phyloP scores from a whole-genome alignment of 2,888 invertebrate genomes.

The Agriopis marginaria region DNA sequence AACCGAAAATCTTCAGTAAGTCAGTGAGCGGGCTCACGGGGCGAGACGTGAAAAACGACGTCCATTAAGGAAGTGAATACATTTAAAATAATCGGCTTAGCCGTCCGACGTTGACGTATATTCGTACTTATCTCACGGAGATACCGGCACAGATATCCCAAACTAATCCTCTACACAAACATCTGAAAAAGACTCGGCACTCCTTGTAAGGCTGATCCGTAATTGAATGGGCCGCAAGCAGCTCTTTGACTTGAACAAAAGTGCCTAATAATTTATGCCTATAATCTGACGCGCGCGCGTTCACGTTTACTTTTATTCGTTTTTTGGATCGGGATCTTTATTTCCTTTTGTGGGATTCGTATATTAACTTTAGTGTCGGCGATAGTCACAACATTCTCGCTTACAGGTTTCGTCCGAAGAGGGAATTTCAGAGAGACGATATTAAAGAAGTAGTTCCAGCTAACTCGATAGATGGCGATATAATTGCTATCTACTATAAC shows the following conservation, averaged over 20 bases:
- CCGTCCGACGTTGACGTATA: slow-evolving; percentile 86
- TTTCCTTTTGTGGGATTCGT: slow-evolving; percentile 74
- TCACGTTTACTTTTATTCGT: slow-evolving; percentile 71
- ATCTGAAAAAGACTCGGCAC: slow-evolving; percentile 84
- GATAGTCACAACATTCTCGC: slow-evolving; percentile 80
- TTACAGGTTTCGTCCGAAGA: slow-evolving; percentile 50
- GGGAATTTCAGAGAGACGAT: too few species aligned
- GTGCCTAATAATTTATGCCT: slow-evolving; percentile 84
- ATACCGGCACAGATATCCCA: slow-evolving; percentile 85
- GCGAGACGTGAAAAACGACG: slow-evolving; percentile 82
- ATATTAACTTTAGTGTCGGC: slow-evolving; percentile 76
- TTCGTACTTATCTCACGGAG: slow-evolving; percentile 86
- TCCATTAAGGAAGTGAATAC: slow-evolving; percentile 87
- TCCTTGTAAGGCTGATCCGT: slow-evolving; percentile 80
- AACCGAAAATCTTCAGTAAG: slow-evolving; percentile 84
- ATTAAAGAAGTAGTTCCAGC: too few species aligned
- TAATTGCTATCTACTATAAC: too few species aligned
- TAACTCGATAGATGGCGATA: too few species aligned
- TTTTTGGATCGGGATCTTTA: slow-evolving; percentile 70
- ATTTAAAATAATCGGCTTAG: slow-evolving; percentile 87
- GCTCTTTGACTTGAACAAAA: slow-evolving; percentile 83
- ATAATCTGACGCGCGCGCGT: slow-evolving; percentile 81
- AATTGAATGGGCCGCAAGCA: slow-evolving; percentile 81
- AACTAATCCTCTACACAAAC: slow-evolving; percentile 85
- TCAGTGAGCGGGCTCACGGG: slow-evolving; percentile 71